A percentile compares a stretch with the other conserved stretches of the same genome.
phyloP scores from a whole-genome alignment of 2,797 vertebrate species.

The Sebastes vulpes region DNA sequence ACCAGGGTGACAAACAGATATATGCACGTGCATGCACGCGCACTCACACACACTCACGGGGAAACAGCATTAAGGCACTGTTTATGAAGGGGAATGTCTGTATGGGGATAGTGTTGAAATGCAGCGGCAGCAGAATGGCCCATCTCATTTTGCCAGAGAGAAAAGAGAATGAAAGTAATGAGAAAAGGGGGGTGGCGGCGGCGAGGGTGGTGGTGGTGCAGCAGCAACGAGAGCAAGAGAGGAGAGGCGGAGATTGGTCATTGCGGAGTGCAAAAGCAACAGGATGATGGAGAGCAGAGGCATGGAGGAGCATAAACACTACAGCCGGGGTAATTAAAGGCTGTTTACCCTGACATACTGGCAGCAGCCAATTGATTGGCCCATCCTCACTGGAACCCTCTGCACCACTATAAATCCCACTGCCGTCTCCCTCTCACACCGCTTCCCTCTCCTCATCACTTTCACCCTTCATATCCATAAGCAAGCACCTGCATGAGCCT shows the following conservation, averaged over 20 bases:
- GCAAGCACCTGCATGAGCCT: conserved; percentile 8
- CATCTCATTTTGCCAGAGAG: conserved; percentile 70
- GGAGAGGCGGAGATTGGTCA: conserved; percentile 54
- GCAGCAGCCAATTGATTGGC: conserved; percentile 73
- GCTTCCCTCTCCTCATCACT: conserved; percentile 29
- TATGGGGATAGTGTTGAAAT: conserved; percentile 63
- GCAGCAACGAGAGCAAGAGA: conserved; percentile 33
- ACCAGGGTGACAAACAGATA: conserved; percentile 15
- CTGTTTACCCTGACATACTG: conserved; percentile 77
- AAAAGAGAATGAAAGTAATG: conserved; percentile 72
- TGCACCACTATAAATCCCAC: conserved; percentile 78
- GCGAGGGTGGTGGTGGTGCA: conserved; percentile 37
- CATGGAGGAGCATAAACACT: conserved; percentile 76
- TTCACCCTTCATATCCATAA: conserved; percentile 42
- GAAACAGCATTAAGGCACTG: conserved; percentile 47
- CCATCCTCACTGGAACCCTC: conserved; percentile 60
- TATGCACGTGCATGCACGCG: background rate
- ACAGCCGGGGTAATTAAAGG: conserved; percentile 81
- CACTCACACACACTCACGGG: background rate
- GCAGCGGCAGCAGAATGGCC: conserved; percentile 72
- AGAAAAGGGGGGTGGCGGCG: conserved; percentile 46
- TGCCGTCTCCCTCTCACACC: conserved; percentile 22
- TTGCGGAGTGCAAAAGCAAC: conserved; percentile 55
- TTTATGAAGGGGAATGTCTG: conserved; percentile 63
- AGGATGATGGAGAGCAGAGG: conserved; percentile 70